Base-by-base conservation (phyloP, 2,113 vertebrate genomes). In the Triplophysa rosa region DNA sequence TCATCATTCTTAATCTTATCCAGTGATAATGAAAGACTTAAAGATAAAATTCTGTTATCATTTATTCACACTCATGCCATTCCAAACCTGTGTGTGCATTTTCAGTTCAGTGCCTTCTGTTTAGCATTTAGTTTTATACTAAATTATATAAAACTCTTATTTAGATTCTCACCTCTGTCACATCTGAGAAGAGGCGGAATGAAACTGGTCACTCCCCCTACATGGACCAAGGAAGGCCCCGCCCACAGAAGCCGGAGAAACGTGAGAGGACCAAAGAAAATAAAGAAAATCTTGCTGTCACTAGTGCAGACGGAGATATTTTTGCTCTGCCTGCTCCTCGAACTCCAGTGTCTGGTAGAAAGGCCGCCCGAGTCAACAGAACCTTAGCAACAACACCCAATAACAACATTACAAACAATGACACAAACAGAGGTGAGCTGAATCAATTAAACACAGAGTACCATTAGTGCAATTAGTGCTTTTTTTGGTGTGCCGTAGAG, bases 241-340 rank as follows among this genome's bases (percentile, higher is more conserved):
- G 56, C 54, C 80, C 80, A 29, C 81, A 26, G 16, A 82, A 81
- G 54, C 75, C 79, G 5, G 90, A 89, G 83, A 86, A 85, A 80
- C 79, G 84, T 79, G 86, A 90, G 63, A 88, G 87, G 80, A 87
- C 87, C 73, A 78, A 23, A 40, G 89, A 93, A 86, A 93, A 95
- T 90, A 95, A 97, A 90, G 95, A 97, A 80, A 96, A 98, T 76
- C 29, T 90, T 3, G 64, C 85, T 6, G 85, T 63, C 81, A 82
- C 71, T 2, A 79, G 78, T 37, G 91, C 88, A 80, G 89, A 88
- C 10, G 87, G 89, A 14, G 87, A 91, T 0, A 63, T 85, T 1
- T 95, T 96, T 87, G 86, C 68, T 0, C 82, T 94, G 85, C 94
- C 95, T 71, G 87, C 91, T 72, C 93, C 93, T 12, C 91, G 89